Percentiles rank a stretch among this genome's conserved stretches.
These are phyloP conservation scores for Pseudomugil tenellus DNA, from an alignment of 2,797 vertebrate species.

Conservation along the genomic window DNA sequence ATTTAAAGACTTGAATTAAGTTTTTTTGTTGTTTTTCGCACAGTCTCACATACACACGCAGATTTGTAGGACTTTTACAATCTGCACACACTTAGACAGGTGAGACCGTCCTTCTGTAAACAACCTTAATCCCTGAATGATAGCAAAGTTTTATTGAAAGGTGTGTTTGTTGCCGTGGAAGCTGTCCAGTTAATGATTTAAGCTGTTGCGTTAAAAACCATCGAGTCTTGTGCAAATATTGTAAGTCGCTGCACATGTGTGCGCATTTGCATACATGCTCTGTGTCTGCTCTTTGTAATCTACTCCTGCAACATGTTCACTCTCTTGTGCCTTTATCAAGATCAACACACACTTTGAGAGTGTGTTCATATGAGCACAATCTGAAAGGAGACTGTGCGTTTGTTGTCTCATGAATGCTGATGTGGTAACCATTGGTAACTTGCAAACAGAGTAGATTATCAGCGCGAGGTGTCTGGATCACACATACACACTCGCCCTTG, in stretches of 20 bases:
- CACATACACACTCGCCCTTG: slow-evolving; percentile 18
- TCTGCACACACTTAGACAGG: slow-evolving; percentile 11
- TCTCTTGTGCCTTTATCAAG: slow-evolving; percentile 42
- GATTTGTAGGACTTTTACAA: neutral
- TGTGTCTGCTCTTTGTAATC: slow-evolving; percentile 32
- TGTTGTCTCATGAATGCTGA: slow-evolving; percentile 42
- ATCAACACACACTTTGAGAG: slow-evolving; percentile 33
- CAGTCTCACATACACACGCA: neutral
- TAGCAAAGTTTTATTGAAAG: slow-evolving; percentile 35
- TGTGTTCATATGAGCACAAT: slow-evolving; percentile 36
- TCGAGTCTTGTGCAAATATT: slow-evolving; percentile 11
- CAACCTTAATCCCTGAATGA: slow-evolving; percentile 33
- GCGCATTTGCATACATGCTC: slow-evolving; percentile 13
- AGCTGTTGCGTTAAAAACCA: slow-evolving; percentile 16
- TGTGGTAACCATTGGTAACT: slow-evolving; percentile 57
- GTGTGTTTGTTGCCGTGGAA: slow-evolving; percentile 27
- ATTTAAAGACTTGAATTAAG: too few relatives aligned
- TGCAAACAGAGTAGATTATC: slow-evolving; percentile 56
- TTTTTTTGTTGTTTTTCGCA: too few relatives aligned
- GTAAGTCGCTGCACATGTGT: slow-evolving; percentile 14
- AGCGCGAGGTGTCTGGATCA: slow-evolving; percentile 39
- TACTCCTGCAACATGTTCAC: slow-evolving; percentile 34
- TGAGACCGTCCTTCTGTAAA: slow-evolving; percentile 49
- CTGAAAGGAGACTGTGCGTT: slow-evolving; percentile 2
- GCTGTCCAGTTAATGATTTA: neutral